Evolutionary conservation across 2,888 invertebrate genomes (phyloP), one percentile per base, ranked within the genome.

Genomic region (Pyrgus malvae): DNA sequence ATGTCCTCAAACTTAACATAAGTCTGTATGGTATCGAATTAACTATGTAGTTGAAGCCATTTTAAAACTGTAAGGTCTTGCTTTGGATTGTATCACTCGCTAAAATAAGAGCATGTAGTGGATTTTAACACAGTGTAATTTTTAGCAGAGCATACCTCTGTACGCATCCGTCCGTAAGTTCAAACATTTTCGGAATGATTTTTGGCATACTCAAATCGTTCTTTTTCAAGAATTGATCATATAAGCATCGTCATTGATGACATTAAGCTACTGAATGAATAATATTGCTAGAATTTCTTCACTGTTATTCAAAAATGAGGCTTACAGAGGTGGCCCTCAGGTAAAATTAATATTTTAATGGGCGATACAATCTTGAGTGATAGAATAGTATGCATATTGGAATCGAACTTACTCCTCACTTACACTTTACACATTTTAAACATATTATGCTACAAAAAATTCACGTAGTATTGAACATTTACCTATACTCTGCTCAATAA

Each of bases 401-500:
- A 48, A 37, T 37, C 25, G 29, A 29, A 19, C 27, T 38, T 38
- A 12, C 25, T 29, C 16, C 6, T 27, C 12, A 38, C 19, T 38
- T 27, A 38, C 8, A 38, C 48, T 48, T 17, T 48, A 37, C 25
- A 48, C 37, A 14, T 16, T 14, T 48, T 35, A 37, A 27, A 12
- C 33, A 46, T 14, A 37, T 17, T 19, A n/a, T 11, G 7, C 2
- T 17, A 44, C 19, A 44, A 23, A 7, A 41, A 27, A 33, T 4
- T 48, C 45, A 48, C 46, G 53, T 46, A 33, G 42, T 53, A 44
- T 44, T 21, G 17, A 44, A 17, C n/a, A 27, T 17, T 37, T n/a
- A 42, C 16, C 38, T 45, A 35, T 49, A 50, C 14, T 50, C 54
- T 55, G 57, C 57, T 57, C 57, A 57, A 37, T 46, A 46, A 57